phyloP scores from a whole-genome alignment of 2,113 vertebrate species.

The Pomatorhinus ruficollis region DNA sequence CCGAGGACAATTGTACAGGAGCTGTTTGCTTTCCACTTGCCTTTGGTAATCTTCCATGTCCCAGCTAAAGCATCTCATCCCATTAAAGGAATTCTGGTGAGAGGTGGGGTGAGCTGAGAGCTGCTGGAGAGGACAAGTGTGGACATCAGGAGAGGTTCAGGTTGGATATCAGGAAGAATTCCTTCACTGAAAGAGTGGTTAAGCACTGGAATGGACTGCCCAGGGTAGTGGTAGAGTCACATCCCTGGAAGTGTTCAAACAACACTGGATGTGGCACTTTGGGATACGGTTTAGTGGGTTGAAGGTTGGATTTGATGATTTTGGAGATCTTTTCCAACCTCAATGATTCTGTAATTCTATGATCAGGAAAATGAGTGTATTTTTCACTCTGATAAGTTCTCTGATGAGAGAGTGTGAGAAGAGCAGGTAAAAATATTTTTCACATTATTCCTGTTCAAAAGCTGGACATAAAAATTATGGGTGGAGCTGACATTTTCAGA shows the following conservation, averaged over 20 bases:
- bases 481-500: neutral
- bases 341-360: neutral
- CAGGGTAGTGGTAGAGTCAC: neutral
- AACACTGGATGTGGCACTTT: neutral
- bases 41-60: neutral
- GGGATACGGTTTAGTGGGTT: neutral
- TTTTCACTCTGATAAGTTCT: neutral
- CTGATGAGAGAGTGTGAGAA: neutral
- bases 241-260: neutral
- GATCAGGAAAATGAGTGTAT: neutral
- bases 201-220: neutral
- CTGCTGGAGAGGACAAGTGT: neutral
- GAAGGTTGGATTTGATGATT: neutral
- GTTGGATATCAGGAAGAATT: neutral
- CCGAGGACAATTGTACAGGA: neutral
- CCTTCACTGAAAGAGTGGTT: neutral
- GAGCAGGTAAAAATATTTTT: neutral
- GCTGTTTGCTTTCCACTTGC: conserved; percentile 4
- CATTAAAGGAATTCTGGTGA: neutral
- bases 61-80: neutral
- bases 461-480: neutral
- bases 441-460: neutral
- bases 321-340: neutral
- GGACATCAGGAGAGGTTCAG: neutral
- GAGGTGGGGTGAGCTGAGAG: neutral